Base-by-base conservation (phyloP, 2,888 invertebrate genomes). In the Plebejus argus region DNA sequence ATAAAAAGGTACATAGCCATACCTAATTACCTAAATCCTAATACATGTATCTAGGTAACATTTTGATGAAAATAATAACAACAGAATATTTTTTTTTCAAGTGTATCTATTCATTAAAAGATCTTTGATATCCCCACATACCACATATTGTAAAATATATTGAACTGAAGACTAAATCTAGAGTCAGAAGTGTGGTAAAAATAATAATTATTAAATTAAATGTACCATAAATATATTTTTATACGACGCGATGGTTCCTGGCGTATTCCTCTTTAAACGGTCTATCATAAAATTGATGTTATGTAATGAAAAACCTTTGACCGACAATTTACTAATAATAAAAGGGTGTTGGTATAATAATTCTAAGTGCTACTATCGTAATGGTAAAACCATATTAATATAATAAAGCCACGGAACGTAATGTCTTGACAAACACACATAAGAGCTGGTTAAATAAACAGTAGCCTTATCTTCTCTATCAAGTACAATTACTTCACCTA, bases 381-480 rank as follows among this genome's bases (percentile, higher is more conserved):
- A 20, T 20, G 20, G 3, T 58, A 58, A 58, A 58, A 58, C 8
- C 20, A 58, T 20, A 8, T 28, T 28, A 28, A 28, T 2, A 28
- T 58, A 58, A 20, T 20, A 8, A 58, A 58, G 58, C 58, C 8
- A n/a, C 58, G 20, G 20, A n/a, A 20, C 20, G 18, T 20, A 58
- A 58, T 20, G 58, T 10, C 20, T 58, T 58, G 20, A 56, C 58
- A 58, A 58, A 20, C 58, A 20, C 5, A 20, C 58, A n/a, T 20
- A 61, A 23, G 61, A 23, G 61, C 23, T 61, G 61, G 20, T 61
- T 58, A 61, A 61, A 23, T 61, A 61, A 61, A 61, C 61, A 61
- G 61, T 61, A 61, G 61, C 61, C 23, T 61, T 61, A 61, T 61
- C 61, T 61, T 61, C 23, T 61, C 23, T 61, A 61, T 61, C 23